Percentiles rank a stretch among this genome's conserved stretches.
Conservation (phyloP, 2,888 invertebrate genomes). For the Pristionchus japonicus region DNA sequence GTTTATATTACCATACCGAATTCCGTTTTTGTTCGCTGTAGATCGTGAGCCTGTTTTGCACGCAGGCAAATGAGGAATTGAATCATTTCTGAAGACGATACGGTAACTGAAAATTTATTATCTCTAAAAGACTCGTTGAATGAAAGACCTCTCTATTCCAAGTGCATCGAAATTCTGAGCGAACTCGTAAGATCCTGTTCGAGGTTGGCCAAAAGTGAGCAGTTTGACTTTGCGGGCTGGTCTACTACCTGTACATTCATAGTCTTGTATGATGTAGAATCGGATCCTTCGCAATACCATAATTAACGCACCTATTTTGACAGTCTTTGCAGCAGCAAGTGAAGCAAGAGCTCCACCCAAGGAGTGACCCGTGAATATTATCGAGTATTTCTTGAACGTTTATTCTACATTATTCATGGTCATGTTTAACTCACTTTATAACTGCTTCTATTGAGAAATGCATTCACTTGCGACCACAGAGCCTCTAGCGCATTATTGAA, state of each 20-base stretch:
- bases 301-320: neutral
- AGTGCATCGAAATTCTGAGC: slow-evolving; percentile 62
- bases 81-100: slow-evolving; percentile 66
- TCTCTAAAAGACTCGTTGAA: no score
- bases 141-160: slow-evolving; percentile 67
- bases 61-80: slow-evolving; percentile 69
- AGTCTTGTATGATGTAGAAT: neutral
- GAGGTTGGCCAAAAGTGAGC: slow-evolving; percentile 71
- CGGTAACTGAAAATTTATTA: slow-evolving; percentile 56
- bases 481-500: slow-evolving; percentile 65
- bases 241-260: slow-evolving; percentile 48
- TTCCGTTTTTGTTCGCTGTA: slow-evolving; percentile 18
- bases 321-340: slow-evolving; percentile 5
- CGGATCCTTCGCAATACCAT: neutral
- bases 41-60: slow-evolving; percentile 59
- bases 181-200: slow-evolving; percentile 65
- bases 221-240: slow-evolving; percentile 59
- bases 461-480: slow-evolving; percentile 62
- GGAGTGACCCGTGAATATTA: slow-evolving; percentile 24
- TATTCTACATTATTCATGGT: neutral
- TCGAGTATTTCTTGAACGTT: neutral
- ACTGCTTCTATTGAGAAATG: neutral
- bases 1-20: neutral
- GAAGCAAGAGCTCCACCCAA: slow-evolving; percentile 23
- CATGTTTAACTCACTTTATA: neutral